Base-by-base conservation (phyloP, 1,140 invertebrate genomes). In the Aphaenogaster ashmeadi region DNA sequence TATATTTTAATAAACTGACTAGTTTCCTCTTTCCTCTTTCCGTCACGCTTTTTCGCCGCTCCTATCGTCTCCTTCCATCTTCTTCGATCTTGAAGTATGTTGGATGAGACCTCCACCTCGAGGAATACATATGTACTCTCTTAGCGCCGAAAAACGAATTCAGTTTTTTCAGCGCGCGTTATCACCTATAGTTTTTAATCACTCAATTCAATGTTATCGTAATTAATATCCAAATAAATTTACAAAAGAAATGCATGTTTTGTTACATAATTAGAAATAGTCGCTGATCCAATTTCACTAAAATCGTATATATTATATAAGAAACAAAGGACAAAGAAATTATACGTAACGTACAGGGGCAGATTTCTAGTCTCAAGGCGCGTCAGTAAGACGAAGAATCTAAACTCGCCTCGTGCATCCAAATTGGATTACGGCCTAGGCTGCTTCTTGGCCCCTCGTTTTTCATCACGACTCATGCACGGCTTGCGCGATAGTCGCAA, bases 1-100 rank as follows among this genome's bases (percentile, higher is more conserved):
- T 94, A 94, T 93, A 93, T 94, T 94, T 94, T 94, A 94, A 94
- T 94, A 94, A 94, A 94, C 92, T 90, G 88, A 84, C 87, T 62
- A 87, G 77, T 71, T 87, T 85, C 41, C 52, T 47, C n/a, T 50
- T 21, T 6, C 38, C 54, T 41, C 69, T 21, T 38, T 27, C 66
- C 60, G 56, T 75, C 62, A 71, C 67, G 27, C 84, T 72, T 83
- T 84, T 50, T 72, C 62, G 74, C n/a, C 38, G n/a, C 58, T 36
- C 13, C 38, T 60, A 67, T 78, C 27, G 15, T 90, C 56, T 78
- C 54, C 60, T 27, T 81, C 60, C 71, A 60, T 47, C 44, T 72
- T 75, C 33, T 81, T 89, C 89, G 89, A 91, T 72, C 50, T 54
- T 33, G 44, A 67, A 89, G 60, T 74, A 54, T 38, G 13, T 69